Evolutionary conservation across 1,140 invertebrate species (phyloP).

Genomic region (Mycetomoellerius zeteki): DNA sequence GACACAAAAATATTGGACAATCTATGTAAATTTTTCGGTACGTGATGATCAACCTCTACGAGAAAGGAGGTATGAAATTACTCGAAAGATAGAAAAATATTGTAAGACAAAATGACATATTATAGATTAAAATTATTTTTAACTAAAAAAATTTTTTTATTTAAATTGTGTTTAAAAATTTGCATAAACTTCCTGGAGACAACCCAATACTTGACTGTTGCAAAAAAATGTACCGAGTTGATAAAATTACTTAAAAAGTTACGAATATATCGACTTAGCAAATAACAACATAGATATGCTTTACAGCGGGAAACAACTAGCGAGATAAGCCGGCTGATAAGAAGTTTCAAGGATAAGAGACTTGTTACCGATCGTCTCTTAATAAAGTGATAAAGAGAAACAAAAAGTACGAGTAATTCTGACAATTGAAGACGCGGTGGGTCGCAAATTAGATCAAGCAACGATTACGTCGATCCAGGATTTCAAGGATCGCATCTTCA

Average conservation of each 20-base stretch:
- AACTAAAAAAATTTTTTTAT: no score
- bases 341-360: background rate
- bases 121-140: no score
- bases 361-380: background rate
- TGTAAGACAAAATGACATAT: no score
- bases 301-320: background rate
- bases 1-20: background rate
- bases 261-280: background rate
- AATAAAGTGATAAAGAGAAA: conserved; percentile 4
- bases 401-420: background rate
- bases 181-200: no score
- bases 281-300: background rate
- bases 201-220: no score
- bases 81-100: no score
- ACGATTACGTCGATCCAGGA: conserved; percentile 8
- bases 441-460: conserved; percentile 6
- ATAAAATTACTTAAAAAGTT: background rate
- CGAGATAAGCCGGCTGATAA: conserved; percentile 9
- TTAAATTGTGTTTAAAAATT: no score
- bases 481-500: conserved; percentile 16
- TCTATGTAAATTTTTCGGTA: no score
- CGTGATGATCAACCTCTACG: no score
- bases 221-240: background rate
- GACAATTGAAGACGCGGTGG: background rate
- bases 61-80: no score